phyloP scores from a whole-genome alignment of 2,113 vertebrate species.

The Recurvirostra avosetta region DNA sequence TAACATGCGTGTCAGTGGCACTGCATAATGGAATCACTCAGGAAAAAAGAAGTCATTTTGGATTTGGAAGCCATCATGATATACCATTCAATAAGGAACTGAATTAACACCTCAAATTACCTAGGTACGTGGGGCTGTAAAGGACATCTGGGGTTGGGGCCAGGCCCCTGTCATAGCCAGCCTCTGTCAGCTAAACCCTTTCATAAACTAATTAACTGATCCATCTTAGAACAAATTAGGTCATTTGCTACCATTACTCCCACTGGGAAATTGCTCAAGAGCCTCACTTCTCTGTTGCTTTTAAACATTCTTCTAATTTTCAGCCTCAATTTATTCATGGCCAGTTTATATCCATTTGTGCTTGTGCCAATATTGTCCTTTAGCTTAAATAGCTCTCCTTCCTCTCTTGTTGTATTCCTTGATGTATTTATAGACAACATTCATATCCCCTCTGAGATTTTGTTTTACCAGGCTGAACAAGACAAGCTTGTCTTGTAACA shows the following conservation, averaged over 20 bases:
- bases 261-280: slow-evolving; percentile 16
- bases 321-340: slow-evolving; percentile 37
- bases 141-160: not conserved
- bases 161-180: not conserved
- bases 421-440: slow-evolving; percentile 54
- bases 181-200: not conserved
- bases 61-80: not conserved
- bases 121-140: not conserved
- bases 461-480: not conserved
- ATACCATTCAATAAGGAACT: not conserved
- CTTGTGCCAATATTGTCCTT: slow-evolving; percentile 26
- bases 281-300: slow-evolving; percentile 18
- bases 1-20: rapidly evolving
- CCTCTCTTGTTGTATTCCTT: slow-evolving; percentile 12
- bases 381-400: slow-evolving; percentile 42
- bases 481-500: not conserved
- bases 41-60: not conserved
- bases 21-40: not conserved
- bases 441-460: not conserved
- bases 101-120: not conserved
- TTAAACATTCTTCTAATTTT: slow-evolving; percentile 37
- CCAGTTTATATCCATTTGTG: slow-evolving; percentile 38
- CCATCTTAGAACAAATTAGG: slow-evolving; percentile 30
- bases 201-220: slow-evolving; percentile 49
- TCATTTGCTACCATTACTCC: slow-evolving; percentile 24